Evolutionary conservation across 2,113 vertebrate species (phyloP).

Genomic region (Raja brachyura): DNA sequence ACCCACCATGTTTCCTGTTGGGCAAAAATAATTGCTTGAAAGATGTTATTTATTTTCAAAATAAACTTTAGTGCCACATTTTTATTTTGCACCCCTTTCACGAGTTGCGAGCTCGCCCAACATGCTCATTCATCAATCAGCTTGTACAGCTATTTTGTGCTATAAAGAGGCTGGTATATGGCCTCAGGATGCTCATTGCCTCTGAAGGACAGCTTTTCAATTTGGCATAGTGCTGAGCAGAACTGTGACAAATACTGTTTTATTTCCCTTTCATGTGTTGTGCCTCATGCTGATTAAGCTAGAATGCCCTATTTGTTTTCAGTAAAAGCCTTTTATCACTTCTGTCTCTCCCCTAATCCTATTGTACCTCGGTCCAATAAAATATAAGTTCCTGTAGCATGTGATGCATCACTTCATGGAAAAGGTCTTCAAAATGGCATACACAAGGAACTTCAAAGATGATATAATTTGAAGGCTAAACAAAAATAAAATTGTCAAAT

Average conservation of each 20-base stretch:
- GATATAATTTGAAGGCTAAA: background rate
- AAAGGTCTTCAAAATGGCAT: background rate
- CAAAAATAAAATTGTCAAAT: background rate
- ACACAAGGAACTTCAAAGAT: background rate
- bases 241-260: constrained; percentile 21
- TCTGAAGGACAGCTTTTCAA: constrained; percentile 11
- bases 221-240: background rate
- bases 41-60: background rate
- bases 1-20: background rate
- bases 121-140: background rate
- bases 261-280: background rate
- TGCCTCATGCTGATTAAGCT: background rate
- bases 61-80: background rate
- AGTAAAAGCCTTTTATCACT: background rate
- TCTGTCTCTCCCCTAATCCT: background rate
- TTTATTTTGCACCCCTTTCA: background rate
- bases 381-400: background rate
- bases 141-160: background rate
- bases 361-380: background rate
- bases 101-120: background rate
- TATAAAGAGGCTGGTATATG: background rate
- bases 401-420: background rate
- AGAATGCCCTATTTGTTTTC: background rate
- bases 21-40: background rate
- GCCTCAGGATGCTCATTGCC: constrained; percentile 3